Base-by-base conservation (phyloP, 2,797 vertebrate species). In the Lophotriccus pileatus region DNA sequence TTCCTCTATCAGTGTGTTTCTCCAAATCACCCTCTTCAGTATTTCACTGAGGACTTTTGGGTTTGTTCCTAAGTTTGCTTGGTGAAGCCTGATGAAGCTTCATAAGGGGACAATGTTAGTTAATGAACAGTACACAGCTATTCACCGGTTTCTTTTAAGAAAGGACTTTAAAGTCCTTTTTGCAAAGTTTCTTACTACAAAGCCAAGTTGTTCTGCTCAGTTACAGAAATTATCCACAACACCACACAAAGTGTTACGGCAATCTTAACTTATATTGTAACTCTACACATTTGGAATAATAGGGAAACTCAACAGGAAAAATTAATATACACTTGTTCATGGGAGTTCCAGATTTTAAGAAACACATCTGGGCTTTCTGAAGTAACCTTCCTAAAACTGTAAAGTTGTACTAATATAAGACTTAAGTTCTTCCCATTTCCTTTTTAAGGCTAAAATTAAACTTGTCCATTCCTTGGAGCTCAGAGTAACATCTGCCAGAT, bases 381-480 rank as follows among this genome's bases (percentile, higher is more conserved):
- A 95, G 68, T 74, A 97, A 90, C 90, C 90, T 96, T 97, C 93
- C 87, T 95, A 89, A 97, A 97, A 97, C 89, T 94, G 34, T 88
- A 95, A 95, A 87, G 80, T 55, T 94, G 86, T 95, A 94, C 95
- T 97, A 97, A 96, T 97, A 72, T 96, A 97, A 97, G 93, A 96
- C 91, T 92, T 95, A 46, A 97, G 94, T 93, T 97, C 96, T 97
- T 98, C 97, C 96, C 96, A 97, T 98, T 98, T 98, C 97, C 96
- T 97, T 97, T 96, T 94, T 86, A 96, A 91, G 80, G 80, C 96
- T 97, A 97, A 98, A 98, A 97, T 98, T 97, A 98, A 98, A 97
- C 93, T 87, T 96, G 96, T 94, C 95, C 94, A 94, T 97, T 98
- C 97, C 94, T 97, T 92, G 90, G 93, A 96, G 94, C 93, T 92